Conservation (phyloP, 2,797 vertebrate species). For the Falco cherrug region DNA sequence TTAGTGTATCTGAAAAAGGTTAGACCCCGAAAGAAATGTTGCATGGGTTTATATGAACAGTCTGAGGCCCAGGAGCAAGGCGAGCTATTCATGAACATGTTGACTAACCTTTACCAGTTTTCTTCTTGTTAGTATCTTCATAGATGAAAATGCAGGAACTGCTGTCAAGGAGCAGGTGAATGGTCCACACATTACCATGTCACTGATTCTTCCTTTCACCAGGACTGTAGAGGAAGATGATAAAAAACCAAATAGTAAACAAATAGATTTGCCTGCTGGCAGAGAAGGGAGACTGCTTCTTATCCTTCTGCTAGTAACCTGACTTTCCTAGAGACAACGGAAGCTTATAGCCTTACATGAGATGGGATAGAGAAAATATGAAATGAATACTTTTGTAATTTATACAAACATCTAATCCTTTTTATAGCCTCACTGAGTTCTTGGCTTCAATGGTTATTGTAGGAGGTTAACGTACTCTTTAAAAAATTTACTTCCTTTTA, state of each 20-base stretch:
- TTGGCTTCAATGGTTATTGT: background rate
- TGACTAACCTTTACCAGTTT: background rate
- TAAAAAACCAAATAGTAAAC: background rate
- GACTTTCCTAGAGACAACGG: background rate
- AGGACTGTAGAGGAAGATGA: background rate
- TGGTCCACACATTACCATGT: accelerated
- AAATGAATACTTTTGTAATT: background rate
- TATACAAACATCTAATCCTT: background rate
- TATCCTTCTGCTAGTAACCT: background rate
- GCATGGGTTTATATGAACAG: background rate
- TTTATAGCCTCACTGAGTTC: background rate
- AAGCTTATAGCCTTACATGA: background rate
- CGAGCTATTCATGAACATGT: background rate
- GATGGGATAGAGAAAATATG: background rate
- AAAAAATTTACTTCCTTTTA: background rate
- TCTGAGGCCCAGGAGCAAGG: background rate
- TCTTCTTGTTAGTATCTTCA: background rate
- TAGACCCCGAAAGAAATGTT: accelerated
- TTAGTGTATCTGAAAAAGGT: background rate
- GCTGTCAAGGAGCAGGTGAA: background rate
- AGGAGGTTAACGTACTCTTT: background rate
- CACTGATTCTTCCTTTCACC: background rate
- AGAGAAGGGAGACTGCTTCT: background rate
- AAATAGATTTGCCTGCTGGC: background rate
- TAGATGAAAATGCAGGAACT: background rate